A percentile compares a stretch with the other conserved stretches of the same genome.
Evolutionary conservation across 2,797 vertebrate species (phyloP).

Genomic region (Gallinago stenura): DNA sequence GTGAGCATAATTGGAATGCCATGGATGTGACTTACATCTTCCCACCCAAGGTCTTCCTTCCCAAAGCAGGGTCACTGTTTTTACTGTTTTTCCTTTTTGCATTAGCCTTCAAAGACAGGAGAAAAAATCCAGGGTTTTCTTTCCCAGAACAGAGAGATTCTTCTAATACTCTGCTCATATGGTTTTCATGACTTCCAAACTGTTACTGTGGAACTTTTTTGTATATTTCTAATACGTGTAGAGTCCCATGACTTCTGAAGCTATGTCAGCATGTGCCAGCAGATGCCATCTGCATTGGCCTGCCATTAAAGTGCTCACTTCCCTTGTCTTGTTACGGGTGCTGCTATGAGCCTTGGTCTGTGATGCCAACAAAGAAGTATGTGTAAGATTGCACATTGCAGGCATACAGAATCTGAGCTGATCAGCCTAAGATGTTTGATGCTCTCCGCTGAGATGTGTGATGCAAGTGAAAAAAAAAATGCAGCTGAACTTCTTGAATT

Average conservation of each 20-base stretch:
- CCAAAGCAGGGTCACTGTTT: neutral
- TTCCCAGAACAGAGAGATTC: neutral
- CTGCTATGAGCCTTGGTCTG: neutral
- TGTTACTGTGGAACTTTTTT: neutral
- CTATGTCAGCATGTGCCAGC: neutral
- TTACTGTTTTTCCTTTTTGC: neutral
- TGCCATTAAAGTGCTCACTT: neutral
- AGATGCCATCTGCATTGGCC: neutral
- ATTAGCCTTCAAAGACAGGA: neutral
- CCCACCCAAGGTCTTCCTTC: neutral
- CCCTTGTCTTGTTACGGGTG: neutral
- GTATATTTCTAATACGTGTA: neutral
- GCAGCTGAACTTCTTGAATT: neutral
- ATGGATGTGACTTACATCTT: neutral
- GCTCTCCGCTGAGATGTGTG: neutral
- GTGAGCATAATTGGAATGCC: neutral
- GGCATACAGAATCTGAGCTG: neutral
- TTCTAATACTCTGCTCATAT: neutral
- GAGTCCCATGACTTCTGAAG: neutral
- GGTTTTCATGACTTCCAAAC: neutral
- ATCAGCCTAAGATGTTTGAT: neutral
- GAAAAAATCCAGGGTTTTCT: neutral
- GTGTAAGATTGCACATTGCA: neutral
- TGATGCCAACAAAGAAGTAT: rapidly evolving
- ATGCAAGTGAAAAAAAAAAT: neutral